Evolutionary conservation across 2,113 vertebrate species (phyloP).

Genomic region (Colinus virginianus): DNA sequence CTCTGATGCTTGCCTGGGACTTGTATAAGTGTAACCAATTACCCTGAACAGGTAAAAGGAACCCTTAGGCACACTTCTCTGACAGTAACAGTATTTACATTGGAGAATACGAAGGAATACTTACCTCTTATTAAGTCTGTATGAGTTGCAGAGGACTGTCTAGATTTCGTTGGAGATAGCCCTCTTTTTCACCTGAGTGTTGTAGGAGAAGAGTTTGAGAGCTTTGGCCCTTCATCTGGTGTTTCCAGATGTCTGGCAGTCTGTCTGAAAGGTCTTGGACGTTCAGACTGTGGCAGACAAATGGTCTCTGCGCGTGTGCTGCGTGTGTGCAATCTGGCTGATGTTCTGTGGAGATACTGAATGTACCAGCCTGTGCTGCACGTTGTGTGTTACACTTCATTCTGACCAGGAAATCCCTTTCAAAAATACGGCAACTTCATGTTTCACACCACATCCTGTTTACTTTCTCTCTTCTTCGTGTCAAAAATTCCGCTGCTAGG

Average conservation of each 20-base stretch:
- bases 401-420: slow-evolving; percentile 62
- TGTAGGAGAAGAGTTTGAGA: background rate
- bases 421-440: slow-evolving; percentile 19
- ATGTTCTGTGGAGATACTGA: background rate
- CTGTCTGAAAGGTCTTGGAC: background rate
- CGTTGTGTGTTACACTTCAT: background rate
- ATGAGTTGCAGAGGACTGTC: slow-evolving; percentile 3
- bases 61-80: slow-evolving; percentile 62
- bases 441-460: slow-evolving; percentile 70
- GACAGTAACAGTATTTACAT: slow-evolving; percentile 17
- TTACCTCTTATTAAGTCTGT: slow-evolving; percentile 30
- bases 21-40: slow-evolving; percentile 9
- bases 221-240: accelerated
- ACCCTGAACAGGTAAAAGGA: background rate
- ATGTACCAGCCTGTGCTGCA: background rate
- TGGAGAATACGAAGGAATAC: background rate
- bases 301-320: accelerated
- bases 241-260: background rate
- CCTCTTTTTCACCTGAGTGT: background rate
- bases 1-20: slow-evolving; percentile 17
- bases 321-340: accelerated
- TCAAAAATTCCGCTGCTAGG: slow-evolving; percentile 59
- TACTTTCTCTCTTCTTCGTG: slow-evolving; percentile 46
- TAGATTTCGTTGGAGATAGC: slow-evolving; percentile 2
- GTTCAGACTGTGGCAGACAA: background rate